A percentile compares a stretch with the other conserved stretches of the same genome.
These are phyloP conservation scores for Athalia rosae DNA, from an alignment of 2,888 invertebrate species.

Conservation along the genomic window DNA sequence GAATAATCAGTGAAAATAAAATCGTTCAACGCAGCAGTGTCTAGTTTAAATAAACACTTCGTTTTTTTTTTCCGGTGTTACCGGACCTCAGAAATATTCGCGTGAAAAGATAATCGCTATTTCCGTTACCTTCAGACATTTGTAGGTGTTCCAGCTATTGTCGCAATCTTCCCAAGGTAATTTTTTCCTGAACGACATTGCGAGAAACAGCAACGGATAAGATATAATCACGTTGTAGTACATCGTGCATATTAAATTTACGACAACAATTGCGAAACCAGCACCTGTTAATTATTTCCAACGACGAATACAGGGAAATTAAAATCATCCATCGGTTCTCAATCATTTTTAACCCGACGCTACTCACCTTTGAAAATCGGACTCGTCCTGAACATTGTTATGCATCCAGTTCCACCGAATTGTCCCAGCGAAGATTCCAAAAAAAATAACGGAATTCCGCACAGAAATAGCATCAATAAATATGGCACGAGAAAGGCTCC, in stretches of 20 bases:
- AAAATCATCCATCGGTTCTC: neutral
- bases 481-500: slow-evolving; percentile 94
- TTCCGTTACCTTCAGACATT: slow-evolving; percentile 79
- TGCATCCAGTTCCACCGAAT: slow-evolving; percentile 87
- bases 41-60: too few relatives aligned
- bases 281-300: slow-evolving; percentile 78
- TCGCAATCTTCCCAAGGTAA: slow-evolving; percentile 87
- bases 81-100: neutral
- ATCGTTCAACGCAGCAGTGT: too few relatives aligned
- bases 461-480: slow-evolving; percentile 85
- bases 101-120: neutral
- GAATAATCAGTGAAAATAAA: too few relatives aligned
- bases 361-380: slow-evolving; percentile 89
- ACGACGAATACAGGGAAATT: neutral
- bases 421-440: slow-evolving; percentile 92
- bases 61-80: neutral
- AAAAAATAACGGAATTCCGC: slow-evolving; percentile 91
- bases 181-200: slow-evolving; percentile 79
- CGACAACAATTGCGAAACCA: slow-evolving; percentile 87
- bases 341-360: slow-evolving; percentile 45
- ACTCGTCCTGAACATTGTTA: slow-evolving; percentile 86
- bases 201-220: slow-evolving; percentile 89
- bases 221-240: slow-evolving; percentile 92
- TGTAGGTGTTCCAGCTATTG: slow-evolving; percentile 88
- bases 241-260: slow-evolving; percentile 86